phyloP scores from a whole-genome alignment of 2,797 vertebrate species.

The Artibeus lituratus region DNA sequence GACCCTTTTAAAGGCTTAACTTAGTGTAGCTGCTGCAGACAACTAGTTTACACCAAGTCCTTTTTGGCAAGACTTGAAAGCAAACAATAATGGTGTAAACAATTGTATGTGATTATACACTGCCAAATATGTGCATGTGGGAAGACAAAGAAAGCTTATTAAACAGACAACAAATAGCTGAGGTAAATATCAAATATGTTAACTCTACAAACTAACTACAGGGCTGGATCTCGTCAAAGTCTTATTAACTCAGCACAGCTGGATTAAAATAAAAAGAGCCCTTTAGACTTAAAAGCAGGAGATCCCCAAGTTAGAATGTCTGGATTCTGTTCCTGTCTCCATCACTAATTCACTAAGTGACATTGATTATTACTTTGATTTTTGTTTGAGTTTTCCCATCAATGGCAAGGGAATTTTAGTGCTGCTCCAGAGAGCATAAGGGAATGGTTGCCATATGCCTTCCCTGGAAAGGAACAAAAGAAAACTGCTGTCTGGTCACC shows the following conservation, averaged over 20 bases:
- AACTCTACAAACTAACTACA: slow-evolving; percentile 47
- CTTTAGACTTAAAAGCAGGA: slow-evolving; percentile 68
- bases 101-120: slow-evolving; percentile 65
- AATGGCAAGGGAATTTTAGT: slow-evolving; percentile 47
- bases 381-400: slow-evolving; percentile 70
- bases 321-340: slow-evolving; percentile 73
- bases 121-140: slow-evolving; percentile 73
- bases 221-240: slow-evolving; percentile 66
- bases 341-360: slow-evolving; percentile 72
- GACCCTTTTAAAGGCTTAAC: slow-evolving; percentile 75
- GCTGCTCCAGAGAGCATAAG: slow-evolving; percentile 18
- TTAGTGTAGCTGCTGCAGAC: slow-evolving; percentile 66
- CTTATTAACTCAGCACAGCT: slow-evolving; percentile 65
- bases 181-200: slow-evolving; percentile 72
- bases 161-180: slow-evolving; percentile 73
- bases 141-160: slow-evolving; percentile 72
- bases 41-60: slow-evolving; percentile 69
- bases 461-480: slow-evolving; percentile 47
- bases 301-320: slow-evolving; percentile 62
- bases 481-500: not conserved
- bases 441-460: slow-evolving; percentile 59
- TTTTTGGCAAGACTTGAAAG: slow-evolving; percentile 74
- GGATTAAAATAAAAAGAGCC: slow-evolving; percentile 66
- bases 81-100: slow-evolving; percentile 65
- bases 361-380: slow-evolving; percentile 72